Evolutionary conservation across 2,113 vertebrate genomes (phyloP).

Genomic region (Marmota flaviventris): DNA sequence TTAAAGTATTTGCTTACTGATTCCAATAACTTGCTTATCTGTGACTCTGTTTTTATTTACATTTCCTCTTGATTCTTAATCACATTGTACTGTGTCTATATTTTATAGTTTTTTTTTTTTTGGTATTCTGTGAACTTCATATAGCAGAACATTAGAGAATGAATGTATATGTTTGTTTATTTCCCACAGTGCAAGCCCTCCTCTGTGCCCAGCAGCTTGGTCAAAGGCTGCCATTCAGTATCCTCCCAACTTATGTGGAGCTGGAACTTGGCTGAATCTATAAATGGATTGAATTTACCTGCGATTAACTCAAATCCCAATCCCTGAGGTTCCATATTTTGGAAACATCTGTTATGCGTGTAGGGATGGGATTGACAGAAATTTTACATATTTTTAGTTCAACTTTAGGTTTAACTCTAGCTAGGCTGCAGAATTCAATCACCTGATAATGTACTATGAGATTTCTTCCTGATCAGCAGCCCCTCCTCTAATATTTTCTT

Average conservation of each 20-base stretch:
- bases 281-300: slow-evolving; percentile 22
- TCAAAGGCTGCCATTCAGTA: not conserved
- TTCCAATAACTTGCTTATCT: not conserved
- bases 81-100: not conserved
- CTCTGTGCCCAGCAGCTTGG: not conserved
- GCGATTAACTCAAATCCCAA: slow-evolving; percentile 17
- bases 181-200: not conserved
- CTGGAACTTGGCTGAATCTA: not conserved
- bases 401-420: not conserved
- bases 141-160: not conserved
- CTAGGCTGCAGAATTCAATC: not conserved
- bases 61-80: slow-evolving; percentile 9
- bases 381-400: not conserved
- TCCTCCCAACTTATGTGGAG: not conserved
- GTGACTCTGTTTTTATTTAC: not conserved
- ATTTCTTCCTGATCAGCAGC: not conserved
- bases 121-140: not conserved
- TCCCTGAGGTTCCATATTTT: not conserved
- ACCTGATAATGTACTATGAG: not conserved
- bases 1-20: not conserved
- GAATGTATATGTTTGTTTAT: not conserved
- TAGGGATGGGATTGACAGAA: not conserved
- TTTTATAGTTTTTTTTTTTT: slow-evolving; percentile 6
- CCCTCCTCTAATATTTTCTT: not conserved
- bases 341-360: not conserved